Evolutionary conservation across 2,797 vertebrate species (phyloP).

Genomic region (Cyclura pinguis): DNA sequence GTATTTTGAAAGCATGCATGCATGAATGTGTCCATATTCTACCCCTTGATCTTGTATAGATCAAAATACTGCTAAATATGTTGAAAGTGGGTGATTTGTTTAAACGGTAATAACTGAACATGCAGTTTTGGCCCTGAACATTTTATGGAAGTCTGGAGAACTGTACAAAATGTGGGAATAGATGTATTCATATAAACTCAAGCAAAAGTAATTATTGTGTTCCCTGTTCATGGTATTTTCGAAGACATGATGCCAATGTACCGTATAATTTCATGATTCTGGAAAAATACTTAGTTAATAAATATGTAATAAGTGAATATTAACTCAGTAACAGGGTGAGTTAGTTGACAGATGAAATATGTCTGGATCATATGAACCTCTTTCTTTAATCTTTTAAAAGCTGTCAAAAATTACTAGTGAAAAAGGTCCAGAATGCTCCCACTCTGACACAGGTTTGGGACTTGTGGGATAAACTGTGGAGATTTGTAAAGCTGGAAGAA

Average conservation of each 20-base stretch:
- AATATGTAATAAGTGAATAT: background rate
- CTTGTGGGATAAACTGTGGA: background rate
- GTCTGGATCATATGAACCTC: background rate
- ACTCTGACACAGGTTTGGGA: background rate
- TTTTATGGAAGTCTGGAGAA: background rate
- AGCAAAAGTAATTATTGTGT: background rate
- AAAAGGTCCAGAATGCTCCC: background rate
- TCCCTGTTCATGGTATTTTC: background rate
- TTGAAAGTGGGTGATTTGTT: background rate
- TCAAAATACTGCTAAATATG: background rate
- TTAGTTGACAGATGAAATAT: constrained; percentile 4
- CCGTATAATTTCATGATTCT: background rate
- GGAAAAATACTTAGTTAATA: background rate
- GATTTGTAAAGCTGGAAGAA: background rate
- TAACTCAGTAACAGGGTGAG: background rate
- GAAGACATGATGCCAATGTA: background rate
- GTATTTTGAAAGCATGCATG: background rate
- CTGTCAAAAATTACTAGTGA: background rate
- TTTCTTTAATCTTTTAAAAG: background rate
- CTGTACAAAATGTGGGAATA: background rate
- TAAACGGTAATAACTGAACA: background rate
- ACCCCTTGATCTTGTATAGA: background rate
- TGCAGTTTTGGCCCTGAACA: background rate
- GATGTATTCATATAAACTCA: background rate
- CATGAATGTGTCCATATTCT: background rate